Percentiles rank a stretch among this genome's conserved stretches.
Conservation (phyloP, 2,888 invertebrate species). For the Eledona agricola region DNA sequence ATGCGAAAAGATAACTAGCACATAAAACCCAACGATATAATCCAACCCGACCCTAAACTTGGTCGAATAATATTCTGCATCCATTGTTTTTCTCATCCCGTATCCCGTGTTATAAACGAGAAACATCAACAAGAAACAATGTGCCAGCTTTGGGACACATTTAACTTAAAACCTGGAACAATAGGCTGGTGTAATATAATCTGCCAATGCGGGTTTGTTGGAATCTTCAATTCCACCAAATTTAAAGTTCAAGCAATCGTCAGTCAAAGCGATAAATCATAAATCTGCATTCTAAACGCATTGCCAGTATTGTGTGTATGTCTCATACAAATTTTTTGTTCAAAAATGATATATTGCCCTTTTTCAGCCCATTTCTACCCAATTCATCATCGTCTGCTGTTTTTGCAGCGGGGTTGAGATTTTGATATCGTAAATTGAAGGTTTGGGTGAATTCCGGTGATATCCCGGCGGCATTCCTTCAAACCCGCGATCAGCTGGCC, state of each 20-base stretch:
- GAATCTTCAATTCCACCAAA: no score
- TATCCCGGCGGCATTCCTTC: slow-evolving; percentile 21
- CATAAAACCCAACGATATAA: slow-evolving; percentile 12
- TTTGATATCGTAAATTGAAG: no score
- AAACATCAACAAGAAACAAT: slow-evolving; percentile 28
- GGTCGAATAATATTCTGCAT: slow-evolving; percentile 17
- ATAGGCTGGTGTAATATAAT: slow-evolving; percentile 10
- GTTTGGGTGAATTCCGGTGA: neutral
- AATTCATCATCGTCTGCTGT: slow-evolving; percentile 11
- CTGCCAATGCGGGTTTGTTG: slow-evolving; percentile 21
- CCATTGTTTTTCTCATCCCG: slow-evolving; percentile 26
- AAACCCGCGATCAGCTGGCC: slow-evolving; percentile 37
- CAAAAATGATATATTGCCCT: slow-evolving; percentile 13
- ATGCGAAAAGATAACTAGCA: no score
- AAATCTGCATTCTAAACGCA: no score
- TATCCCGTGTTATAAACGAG: slow-evolving; percentile 24
- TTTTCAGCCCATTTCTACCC: neutral
- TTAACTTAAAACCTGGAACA: slow-evolving; percentile 13
- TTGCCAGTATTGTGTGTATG: no score
- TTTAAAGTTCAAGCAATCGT: no score
- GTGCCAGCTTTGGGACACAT: slow-evolving; percentile 15
- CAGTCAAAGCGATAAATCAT: no score
- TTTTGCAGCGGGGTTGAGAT: no score
- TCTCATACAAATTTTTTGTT: neutral
- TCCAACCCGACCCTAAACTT: slow-evolving; percentile 5